Conservation (phyloP, 2,888 invertebrate species). For the Eulithis testata region DNA sequence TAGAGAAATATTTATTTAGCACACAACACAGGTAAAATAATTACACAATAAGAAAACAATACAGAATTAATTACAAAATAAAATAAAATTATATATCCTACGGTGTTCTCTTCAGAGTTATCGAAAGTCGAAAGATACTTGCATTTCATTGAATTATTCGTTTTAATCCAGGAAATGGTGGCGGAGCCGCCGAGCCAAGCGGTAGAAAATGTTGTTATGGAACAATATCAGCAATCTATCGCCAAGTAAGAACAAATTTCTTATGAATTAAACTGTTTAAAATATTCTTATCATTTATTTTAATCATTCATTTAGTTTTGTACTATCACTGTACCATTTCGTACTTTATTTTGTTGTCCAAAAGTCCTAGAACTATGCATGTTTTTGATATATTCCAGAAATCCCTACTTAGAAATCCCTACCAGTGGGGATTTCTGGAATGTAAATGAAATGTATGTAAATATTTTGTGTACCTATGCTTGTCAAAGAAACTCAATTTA, state of each 20-base stretch:
- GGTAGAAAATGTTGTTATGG: conserved; percentile 92
- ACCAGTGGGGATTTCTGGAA: too few species aligned
- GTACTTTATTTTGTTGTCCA: too few species aligned
- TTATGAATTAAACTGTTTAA: background rate
- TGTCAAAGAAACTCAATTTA: background rate
- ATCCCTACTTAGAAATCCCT: too few species aligned
- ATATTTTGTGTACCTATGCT: background rate
- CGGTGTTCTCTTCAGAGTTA: too few species aligned
- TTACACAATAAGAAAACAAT: too few species aligned
- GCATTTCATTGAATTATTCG: background rate
- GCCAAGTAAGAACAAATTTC: conserved; percentile 87
- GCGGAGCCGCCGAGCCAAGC: conserved; percentile 64
- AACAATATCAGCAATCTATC: conserved; percentile 92
- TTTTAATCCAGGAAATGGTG: conserved; percentile 64
- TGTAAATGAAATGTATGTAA: background rate
- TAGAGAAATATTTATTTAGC: too few species aligned
- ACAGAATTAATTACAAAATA: too few species aligned
- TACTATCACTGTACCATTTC: too few species aligned
- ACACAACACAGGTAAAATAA: too few species aligned
- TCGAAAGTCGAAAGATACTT: too few species aligned
- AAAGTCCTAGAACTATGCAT: background rate
- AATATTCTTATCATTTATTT: background rate
- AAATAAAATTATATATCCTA: too few species aligned
- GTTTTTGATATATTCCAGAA: background rate
- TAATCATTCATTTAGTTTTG: too few species aligned